Conservation (phyloP, 2,888 invertebrate genomes). For the Brachylomia viminalis region DNA sequence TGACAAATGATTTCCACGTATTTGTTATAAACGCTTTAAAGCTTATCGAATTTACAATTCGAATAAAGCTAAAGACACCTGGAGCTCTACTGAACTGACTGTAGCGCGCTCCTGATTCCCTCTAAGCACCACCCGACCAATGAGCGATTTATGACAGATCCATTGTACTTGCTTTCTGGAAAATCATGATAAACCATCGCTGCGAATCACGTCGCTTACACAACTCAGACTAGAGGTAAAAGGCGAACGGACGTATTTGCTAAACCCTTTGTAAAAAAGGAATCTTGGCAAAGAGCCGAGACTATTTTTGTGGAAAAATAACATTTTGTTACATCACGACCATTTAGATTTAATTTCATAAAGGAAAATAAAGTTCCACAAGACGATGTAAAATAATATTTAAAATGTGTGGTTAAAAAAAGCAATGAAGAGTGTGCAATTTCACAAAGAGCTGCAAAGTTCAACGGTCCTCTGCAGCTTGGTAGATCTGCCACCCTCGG, state of each 20-base stretch:
- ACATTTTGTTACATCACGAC: constrained; percentile 29
- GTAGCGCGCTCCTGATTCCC: constrained; percentile 31
- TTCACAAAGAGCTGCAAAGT: constrained; percentile 68
- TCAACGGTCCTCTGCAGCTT: constrained; percentile 58
- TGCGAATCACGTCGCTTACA: constrained; percentile 45
- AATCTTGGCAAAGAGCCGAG: constrained; percentile 53
- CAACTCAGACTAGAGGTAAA: constrained; percentile 36
- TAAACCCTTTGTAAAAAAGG: constrained; percentile 43
- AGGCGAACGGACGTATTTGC: constrained; percentile 31
- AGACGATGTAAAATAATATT: constrained; percentile 39
- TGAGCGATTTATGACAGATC: constrained; percentile 62
- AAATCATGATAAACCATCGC: constrained; percentile 61
- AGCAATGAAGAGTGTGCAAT: constrained; percentile 61
- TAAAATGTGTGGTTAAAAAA: constrained; percentile 49
- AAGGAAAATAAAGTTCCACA: constrained; percentile 22
- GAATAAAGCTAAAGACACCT: constrained; percentile 4
- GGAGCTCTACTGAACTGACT: constrained; percentile 37
- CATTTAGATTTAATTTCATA: constrained; percentile 33
- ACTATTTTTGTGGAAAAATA: constrained; percentile 21
- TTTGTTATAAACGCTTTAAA: neutral
- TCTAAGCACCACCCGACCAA: constrained; percentile 45
- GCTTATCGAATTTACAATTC: constrained; percentile 8
- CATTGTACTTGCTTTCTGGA: constrained; percentile 57
- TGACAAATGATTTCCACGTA: too few relatives aligned
- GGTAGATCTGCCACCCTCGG: constrained; percentile 56